A percentile compares a stretch with the other conserved stretches of the same genome.
phyloP scores from a whole-genome alignment of 1,140 invertebrate genomes.

The Planococcus citri region DNA sequence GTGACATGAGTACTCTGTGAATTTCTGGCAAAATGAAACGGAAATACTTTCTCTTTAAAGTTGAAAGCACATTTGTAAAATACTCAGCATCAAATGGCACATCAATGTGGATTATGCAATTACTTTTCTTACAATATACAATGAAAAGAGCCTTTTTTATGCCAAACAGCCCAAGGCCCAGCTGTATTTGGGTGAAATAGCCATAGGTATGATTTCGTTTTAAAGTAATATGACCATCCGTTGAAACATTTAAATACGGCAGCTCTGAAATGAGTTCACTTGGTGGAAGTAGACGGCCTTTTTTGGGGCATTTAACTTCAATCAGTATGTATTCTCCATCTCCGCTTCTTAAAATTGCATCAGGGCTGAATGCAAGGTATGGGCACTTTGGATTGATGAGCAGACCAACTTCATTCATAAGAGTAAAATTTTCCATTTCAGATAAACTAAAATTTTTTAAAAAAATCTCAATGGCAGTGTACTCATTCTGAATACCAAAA shows the following conservation, averaged over 20 bases:
- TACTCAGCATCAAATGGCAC: neutral
- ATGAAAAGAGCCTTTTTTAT: neutral
- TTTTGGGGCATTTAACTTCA: neutral
- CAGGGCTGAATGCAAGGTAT: slow-evolving; percentile 18
- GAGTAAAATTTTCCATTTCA: too few relatives aligned
- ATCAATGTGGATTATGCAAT: neutral
- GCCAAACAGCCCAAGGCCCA: neutral
- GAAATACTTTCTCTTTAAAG: neutral
- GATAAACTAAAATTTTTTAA: too few relatives aligned
- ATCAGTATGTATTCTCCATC: neutral
- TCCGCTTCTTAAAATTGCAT: slow-evolving; percentile 5
- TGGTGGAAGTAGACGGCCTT: neutral
- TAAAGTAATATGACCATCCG: too few relatives aligned
- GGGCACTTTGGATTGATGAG: neutral
- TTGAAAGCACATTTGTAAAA: neutral
- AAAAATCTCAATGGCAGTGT: too few relatives aligned
- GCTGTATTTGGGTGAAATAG: neutral
- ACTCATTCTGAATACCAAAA: too few relatives aligned
- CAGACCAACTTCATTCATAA: neutral
- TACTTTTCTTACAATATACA: neutral
- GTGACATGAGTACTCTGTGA: neutral
- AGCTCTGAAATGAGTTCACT: neutral
- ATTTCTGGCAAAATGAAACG: neutral
- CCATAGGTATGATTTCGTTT: neutral
- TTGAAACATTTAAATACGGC: neutral